A percentile compares a stretch with the other conserved stretches of the same genome.
Evolutionary conservation across 2,888 invertebrate species (phyloP).

Genomic region (Drosophila lutescens): DNA sequence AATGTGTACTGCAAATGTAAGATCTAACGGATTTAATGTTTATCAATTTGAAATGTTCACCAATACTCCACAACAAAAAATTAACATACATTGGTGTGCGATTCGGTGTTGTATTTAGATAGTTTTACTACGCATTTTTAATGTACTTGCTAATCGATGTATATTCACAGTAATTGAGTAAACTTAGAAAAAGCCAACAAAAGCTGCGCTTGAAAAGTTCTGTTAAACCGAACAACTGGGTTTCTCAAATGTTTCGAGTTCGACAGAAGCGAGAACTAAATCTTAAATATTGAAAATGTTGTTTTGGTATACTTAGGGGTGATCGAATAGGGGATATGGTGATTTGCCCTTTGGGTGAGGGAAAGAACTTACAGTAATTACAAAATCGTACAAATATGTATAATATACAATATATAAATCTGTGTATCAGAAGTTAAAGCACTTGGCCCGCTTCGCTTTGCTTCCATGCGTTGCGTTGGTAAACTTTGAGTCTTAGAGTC

Average conservation of each 20-base stretch:
- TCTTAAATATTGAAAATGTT: constrained; percentile 17
- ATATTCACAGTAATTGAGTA: constrained; percentile 70
- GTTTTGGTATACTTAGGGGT: constrained; percentile 13
- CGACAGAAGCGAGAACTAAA: constrained; percentile 7
- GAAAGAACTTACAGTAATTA: constrained; percentile 72
- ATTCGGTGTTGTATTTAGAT: constrained; percentile 23
- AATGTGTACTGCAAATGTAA: no score
- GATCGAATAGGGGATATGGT: constrained; percentile 14
- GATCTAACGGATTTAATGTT: no score
- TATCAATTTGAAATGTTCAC: no score
- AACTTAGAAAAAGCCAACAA: constrained; percentile 55
- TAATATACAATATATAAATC: constrained; percentile 75
- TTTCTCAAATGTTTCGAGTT: background rate
- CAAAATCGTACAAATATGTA: constrained; percentile 74
- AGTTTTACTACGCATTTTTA: constrained; percentile 53
- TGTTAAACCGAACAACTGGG: constrained; percentile 31
- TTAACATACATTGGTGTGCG: background rate
- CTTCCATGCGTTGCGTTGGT: constrained; percentile 55
- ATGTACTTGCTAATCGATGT: constrained; percentile 33
- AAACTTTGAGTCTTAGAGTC: constrained; percentile 73
- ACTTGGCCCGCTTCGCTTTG: constrained; percentile 51
- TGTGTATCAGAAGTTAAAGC: constrained; percentile 73
- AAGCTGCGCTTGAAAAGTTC: constrained; percentile 54
- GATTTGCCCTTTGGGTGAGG: background rate
- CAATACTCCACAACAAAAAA: background rate